Conservation (phyloP, 1,140 invertebrate genomes). For the Leptopilina boulardi region DNA sequence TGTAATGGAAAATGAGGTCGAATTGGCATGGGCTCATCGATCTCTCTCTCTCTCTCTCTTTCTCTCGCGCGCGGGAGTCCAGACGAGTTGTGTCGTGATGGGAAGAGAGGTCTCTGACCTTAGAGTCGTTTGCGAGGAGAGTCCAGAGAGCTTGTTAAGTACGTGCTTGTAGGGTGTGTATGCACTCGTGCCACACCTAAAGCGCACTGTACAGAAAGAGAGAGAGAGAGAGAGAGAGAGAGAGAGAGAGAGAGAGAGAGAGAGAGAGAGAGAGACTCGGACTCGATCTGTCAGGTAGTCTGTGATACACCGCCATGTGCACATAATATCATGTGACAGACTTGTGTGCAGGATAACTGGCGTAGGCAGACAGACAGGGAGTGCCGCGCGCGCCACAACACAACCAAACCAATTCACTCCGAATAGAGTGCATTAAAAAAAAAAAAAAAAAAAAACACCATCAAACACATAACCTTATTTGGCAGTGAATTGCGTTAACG, state of each 20-base stretch:
- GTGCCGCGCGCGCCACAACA: slow-evolving; percentile 65
- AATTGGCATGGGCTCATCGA: slow-evolving; percentile 4
- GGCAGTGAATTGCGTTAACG: neutral
- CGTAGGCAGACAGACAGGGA: slow-evolving; percentile 73
- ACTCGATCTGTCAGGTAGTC: slow-evolving; percentile 71
- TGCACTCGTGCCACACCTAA: slow-evolving; percentile 64
- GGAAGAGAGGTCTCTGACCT: slow-evolving; percentile 52
- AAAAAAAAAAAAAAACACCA: too few species aligned
- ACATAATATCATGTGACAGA: slow-evolving; percentile 65
- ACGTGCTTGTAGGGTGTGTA: slow-evolving; percentile 56
- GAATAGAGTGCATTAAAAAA: neutral
- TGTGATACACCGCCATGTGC: slow-evolving; percentile 67
- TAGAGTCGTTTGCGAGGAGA: slow-evolving; percentile 39
- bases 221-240: too few species aligned
- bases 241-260: too few species aligned
- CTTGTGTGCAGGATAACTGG: slow-evolving; percentile 62
- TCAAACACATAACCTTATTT: neutral
- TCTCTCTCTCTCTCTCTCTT: too few species aligned
- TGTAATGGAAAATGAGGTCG: slow-evolving; percentile 19
- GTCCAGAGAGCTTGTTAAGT: slow-evolving; percentile 64
- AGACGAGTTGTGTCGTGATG: neutral
- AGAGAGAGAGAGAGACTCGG: slow-evolving; percentile 61
- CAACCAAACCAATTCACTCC: slow-evolving; percentile 47
- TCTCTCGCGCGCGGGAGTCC: too few species aligned
- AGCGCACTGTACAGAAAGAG: slow-evolving; percentile 43